phyloP scores from a whole-genome alignment of 2,888 invertebrate species.

The Melikaiella ostensackeni region DNA sequence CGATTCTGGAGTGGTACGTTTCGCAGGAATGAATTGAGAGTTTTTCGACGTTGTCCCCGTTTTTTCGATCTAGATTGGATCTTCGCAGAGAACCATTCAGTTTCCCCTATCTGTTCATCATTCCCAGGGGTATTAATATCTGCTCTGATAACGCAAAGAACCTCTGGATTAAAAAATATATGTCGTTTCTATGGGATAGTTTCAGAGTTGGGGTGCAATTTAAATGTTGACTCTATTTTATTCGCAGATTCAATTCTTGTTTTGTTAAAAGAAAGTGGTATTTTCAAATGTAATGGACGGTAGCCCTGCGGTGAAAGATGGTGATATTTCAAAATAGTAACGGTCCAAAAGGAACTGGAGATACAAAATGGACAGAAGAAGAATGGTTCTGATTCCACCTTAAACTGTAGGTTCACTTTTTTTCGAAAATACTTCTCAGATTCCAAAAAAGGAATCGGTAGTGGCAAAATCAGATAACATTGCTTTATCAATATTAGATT shows the following conservation, averaged over 20 bases:
- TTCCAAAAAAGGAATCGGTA: no score
- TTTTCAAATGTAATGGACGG: no score
- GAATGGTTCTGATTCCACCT: no score
- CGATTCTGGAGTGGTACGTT: conserved; percentile 11
- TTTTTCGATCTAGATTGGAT: conserved; percentile 54
- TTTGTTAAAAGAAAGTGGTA: not conserved
- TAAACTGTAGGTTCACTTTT: no score
- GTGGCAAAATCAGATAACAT: no score
- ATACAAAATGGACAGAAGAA: not conserved
- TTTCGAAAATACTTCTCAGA: no score
- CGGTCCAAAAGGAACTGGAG: no score
- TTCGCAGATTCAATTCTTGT: not conserved
- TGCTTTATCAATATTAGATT: not conserved
- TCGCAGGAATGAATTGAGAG: conserved; percentile 3
- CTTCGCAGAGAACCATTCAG: conserved; percentile 38
- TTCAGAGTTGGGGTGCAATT: conserved; percentile 1
- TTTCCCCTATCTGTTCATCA: conserved; percentile 18
- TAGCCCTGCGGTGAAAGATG: no score
- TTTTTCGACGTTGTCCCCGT: not conserved
- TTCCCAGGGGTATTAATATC: conserved; percentile 47
- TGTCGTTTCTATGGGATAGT: conserved; percentile 1
- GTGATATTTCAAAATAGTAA: no score
- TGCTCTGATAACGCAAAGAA: not conserved
- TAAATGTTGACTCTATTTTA: not conserved
- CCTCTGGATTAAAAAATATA: conserved; percentile 22